A percentile compares a stretch with the other conserved stretches of the same genome.
phyloP scores from a whole-genome alignment of 2,888 invertebrate genomes.

The Prosopocoilus inquinatus region DNA sequence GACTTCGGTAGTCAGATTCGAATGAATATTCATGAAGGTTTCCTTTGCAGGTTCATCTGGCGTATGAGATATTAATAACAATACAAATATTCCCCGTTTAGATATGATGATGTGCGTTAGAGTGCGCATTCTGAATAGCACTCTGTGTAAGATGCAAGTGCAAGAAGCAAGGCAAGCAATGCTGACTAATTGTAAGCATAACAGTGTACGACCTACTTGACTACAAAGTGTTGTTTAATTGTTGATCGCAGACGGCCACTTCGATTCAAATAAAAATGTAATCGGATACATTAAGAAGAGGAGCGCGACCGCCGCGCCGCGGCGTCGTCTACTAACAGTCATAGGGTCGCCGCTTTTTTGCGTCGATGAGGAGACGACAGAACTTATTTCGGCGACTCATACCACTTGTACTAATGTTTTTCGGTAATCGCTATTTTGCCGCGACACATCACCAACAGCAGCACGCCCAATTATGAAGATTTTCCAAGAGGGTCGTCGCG shows the following conservation, averaged over 20 bases:
- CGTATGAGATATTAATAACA: too few species aligned
- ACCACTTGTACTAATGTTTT: conserved; percentile 16
- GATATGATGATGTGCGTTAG: too few species aligned
- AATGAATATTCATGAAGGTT: too few species aligned
- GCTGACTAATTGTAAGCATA: not conserved
- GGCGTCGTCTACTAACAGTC: conserved; percentile 7
- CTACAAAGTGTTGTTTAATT: not conserved
- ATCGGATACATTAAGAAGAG: not conserved
- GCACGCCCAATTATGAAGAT: conserved; percentile 2
- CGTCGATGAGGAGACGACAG: conserved; percentile 9
- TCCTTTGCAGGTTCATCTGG: too few species aligned
- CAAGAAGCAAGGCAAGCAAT: not conserved
- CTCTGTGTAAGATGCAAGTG: not conserved
- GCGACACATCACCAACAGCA: too few species aligned
- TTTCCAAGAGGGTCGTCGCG: not conserved
- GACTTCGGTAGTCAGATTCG: too few species aligned
- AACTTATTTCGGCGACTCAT: conserved; percentile 25
- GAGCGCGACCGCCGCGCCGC: not conserved
- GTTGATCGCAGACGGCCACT: conserved; percentile 2
- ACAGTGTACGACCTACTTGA: not conserved
- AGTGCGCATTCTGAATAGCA: too few species aligned
- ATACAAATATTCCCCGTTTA: too few species aligned
- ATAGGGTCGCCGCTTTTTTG: conserved; percentile 25
- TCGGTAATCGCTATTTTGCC: not conserved
- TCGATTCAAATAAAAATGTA: not conserved